Evolutionary conservation across 2,888 invertebrate genomes (phyloP), one percentile per base, ranked within the genome.

Genomic region (Dendrolimus pini): DNA sequence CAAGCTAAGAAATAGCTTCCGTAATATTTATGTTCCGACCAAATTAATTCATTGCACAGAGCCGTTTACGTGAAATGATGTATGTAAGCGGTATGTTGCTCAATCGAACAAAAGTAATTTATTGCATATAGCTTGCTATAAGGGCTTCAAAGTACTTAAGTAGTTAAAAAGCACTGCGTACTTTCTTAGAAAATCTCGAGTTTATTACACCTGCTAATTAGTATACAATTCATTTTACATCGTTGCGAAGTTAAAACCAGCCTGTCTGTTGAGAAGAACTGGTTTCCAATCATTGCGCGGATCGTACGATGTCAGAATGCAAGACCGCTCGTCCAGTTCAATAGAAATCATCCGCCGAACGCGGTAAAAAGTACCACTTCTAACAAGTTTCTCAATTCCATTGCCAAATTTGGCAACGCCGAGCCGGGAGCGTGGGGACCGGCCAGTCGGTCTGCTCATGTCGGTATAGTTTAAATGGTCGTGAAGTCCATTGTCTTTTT

Each of bases 361-460:
- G 63, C 67, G 61, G 72, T 72, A 86, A 86, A 85, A 86, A 84
- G 75, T 69, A 65, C 68, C 66, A 74, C 75, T 75, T 78, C 80
- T 79, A 83, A 84, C 83, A 70, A 85, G 86, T 86, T 85, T 86
- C 85, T 82, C 83, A 83, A 81, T 80, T 76, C 80, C 80, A 75
- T 71, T 73, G 67, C 83, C 85, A 75, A 78, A 76, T 83, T 80
- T 72, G 80, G 80, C 67, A 79, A 75, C 73, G 58, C 67, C 74
- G 68, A 54, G 65, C 62, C 71, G 60, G 71, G 75, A 75, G 69
- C 74, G 74, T 72, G 72, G 68, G 74, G 66, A 70, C 72, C 67
- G 74, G 64, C 67, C 61, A 58, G 42, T 57, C 70, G 68, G 69
- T 62, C 55, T 59, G 67, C 53, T 53, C 56, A 62, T 65, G 54